Base-by-base conservation (phyloP, 2,888 invertebrate species). In the Leptinotarsa haldemani region DNA sequence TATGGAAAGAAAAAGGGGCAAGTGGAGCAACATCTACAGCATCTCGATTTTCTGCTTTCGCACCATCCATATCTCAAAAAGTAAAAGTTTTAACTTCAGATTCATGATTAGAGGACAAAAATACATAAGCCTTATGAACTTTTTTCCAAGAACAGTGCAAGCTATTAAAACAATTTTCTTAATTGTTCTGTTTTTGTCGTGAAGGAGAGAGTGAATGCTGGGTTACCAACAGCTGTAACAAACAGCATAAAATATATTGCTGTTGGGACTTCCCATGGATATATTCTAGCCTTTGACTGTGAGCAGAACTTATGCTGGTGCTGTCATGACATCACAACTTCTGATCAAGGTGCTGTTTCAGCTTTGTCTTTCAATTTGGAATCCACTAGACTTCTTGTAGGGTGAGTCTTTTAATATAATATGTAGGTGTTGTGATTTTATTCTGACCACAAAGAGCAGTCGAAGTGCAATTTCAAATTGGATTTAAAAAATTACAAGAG, bases 251-350 rank as follows among this genome's bases (percentile, higher is more conserved):
- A 94, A 70, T 92, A 94, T 87, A 91, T 97, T 77, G 95, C 95
- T n/a, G 92, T 98, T 47, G 98, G 98, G 52, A 98, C 97, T 47
- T 96, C 97, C 40, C 97, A 97, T 87, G 98, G 98, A 0, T 93
- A 96, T 80, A 91, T 97, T 70, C 89, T 98, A 46, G 93, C 96
- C 70, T 97, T 96, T 88, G 95, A 95, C 89, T 89, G 91, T 67
- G 93, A 95, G 58, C 97, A 98, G 88, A 94, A 94, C 13, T 88
- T 98, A 78, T 93, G 95, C 84, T 98, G 97, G 96, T 97, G 96
- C 78, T 93, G 93, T 83, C 89, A 93, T 80, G 93, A 93, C 77
- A 89, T 91, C 80, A 88, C 89, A 65, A 91, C 93, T 61, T 88
- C 89, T 65, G 92, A 93, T 82, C 92, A 94, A 84, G 94, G 94